Evolutionary conservation across 2,888 invertebrate species (phyloP).

Genomic region (Drosophila algonquin): DNA sequence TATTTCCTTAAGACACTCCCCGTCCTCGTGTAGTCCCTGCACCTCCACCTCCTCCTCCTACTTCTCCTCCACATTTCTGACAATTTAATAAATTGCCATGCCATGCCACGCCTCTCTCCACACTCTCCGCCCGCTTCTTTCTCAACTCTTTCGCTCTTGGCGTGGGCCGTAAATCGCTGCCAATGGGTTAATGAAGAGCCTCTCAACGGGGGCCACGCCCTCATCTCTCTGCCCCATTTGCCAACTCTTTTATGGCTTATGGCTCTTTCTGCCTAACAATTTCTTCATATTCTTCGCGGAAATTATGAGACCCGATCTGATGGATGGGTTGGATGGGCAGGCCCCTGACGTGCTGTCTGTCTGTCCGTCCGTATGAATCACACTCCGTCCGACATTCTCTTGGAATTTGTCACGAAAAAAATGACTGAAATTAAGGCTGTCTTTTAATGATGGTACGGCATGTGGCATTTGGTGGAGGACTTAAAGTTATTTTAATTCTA

Average conservation of each 20-base stretch:
- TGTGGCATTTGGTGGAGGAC: conserved; percentile 13
- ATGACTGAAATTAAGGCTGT: conserved; percentile 14
- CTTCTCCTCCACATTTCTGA: conserved; percentile 18
- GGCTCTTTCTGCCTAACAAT: conserved; percentile 13
- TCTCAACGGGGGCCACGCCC: conserved; percentile 25
- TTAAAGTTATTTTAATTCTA: conserved; percentile 7
- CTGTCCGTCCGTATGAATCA: conserved; percentile 26
- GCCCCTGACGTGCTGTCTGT: neutral
- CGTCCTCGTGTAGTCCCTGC: neutral
- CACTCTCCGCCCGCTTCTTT: neutral
- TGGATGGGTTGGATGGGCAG: conserved; percentile 8
- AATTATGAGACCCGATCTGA: conserved; percentile 36
- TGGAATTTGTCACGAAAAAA: conserved; percentile 30
- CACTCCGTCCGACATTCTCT: conserved; percentile 10
- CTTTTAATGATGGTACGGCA: conserved; percentile 12
- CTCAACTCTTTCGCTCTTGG: conserved; percentile 21
- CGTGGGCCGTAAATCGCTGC: conserved; percentile 44
- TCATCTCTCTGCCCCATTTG: conserved; percentile 22
- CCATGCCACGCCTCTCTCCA: conserved; percentile 37
- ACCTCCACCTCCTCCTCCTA: neutral
- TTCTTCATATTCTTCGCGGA: conserved; percentile 10
- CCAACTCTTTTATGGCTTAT: conserved; percentile 6
- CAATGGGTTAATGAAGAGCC: conserved; percentile 45
- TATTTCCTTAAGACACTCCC: conserved; percentile 4
- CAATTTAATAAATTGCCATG: conserved; percentile 52